Evolutionary conservation across 1,140 invertebrate genomes (phyloP).

Genomic region (Periplaneta americana): DNA sequence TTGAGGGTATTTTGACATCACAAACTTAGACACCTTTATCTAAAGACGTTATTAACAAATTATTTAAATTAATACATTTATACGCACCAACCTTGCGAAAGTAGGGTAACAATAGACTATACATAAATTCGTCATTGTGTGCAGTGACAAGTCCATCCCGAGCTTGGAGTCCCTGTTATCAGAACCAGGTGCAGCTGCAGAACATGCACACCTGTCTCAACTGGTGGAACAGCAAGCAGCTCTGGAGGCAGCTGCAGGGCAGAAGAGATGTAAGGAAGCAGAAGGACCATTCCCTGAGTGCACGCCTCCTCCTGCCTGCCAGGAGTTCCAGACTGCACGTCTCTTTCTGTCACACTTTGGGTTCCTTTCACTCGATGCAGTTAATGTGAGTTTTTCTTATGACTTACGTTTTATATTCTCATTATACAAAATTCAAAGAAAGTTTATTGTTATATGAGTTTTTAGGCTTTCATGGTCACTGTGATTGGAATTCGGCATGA

Average conservation of each 20-base stretch:
- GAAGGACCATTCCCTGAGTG: conserved; percentile 42
- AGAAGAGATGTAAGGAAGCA: conserved; percentile 44
- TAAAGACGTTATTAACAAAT: too few species aligned
- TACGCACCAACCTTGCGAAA: too few species aligned
- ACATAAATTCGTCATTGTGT: too few species aligned
- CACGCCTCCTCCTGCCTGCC: conserved; percentile 70
- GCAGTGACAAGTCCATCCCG: conserved; percentile 78
- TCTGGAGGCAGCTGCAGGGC: conserved; percentile 38
- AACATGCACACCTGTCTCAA: conserved; percentile 47
- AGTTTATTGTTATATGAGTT: too few species aligned
- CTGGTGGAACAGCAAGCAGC: conserved; percentile 49
- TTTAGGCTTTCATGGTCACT: too few species aligned
- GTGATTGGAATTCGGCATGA: too few species aligned
- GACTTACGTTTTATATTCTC: too few species aligned
- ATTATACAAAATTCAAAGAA: too few species aligned
- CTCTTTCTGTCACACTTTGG: conserved; percentile 93
- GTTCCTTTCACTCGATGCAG: conserved; percentile 70
- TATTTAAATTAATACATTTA: too few species aligned
- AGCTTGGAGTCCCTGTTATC: conserved; percentile 64
- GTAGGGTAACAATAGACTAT: too few species aligned
- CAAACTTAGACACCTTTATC: too few species aligned
- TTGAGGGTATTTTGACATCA: too few species aligned
- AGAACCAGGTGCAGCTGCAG: conserved; percentile 43
- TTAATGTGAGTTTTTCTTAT: background rate
- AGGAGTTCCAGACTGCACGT: conserved; percentile 91